phyloP scores from a whole-genome alignment of 1,140 invertebrate species.

The Pararge aegeria region DNA sequence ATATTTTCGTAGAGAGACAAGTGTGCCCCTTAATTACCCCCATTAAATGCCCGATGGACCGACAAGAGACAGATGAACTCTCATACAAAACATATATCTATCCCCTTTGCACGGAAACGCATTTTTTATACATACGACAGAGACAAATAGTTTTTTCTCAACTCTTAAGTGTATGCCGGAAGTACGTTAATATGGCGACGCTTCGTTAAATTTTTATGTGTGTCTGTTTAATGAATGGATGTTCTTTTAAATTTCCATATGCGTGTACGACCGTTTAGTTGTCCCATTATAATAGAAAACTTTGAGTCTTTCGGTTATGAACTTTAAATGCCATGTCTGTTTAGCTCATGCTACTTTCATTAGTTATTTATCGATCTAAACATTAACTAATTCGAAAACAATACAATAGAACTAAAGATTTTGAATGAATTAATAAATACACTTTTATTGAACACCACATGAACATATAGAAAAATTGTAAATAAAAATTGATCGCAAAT shows the following conservation, averaged over 20 bases:
- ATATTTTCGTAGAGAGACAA: constrained; percentile 65
- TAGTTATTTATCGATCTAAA: no score
- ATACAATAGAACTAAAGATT: no score
- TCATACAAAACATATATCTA: constrained; percentile 33
- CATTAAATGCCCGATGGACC: constrained; percentile 64
- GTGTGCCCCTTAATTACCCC: constrained; percentile 68
- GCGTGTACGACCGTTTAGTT: constrained; percentile 38
- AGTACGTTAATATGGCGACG: constrained; percentile 56
- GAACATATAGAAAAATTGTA: no score
- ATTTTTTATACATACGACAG: constrained; percentile 28
- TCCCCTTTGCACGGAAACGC: constrained; percentile 34
- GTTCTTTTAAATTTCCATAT: constrained; percentile 70
- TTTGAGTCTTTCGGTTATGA: constrained; percentile 5
- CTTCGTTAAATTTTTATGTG: constrained; percentile 72
- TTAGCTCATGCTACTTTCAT: neutral
- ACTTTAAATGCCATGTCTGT: constrained; percentile 26
- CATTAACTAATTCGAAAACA: no score
- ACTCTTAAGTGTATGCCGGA: constrained; percentile 54
- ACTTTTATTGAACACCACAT: no score
- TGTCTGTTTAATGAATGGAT: constrained; percentile 69
- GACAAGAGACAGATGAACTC: constrained; percentile 54
- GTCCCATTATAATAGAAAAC: constrained; percentile 6
- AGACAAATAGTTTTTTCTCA: constrained; percentile 28
- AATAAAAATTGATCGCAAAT: no score
- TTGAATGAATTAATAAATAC: no score